A percentile compares a stretch with the other conserved stretches of the same genome.
Evolutionary conservation across 2,888 invertebrate genomes (phyloP).

Genomic region (Cataglyphis altisquamis): DNA sequence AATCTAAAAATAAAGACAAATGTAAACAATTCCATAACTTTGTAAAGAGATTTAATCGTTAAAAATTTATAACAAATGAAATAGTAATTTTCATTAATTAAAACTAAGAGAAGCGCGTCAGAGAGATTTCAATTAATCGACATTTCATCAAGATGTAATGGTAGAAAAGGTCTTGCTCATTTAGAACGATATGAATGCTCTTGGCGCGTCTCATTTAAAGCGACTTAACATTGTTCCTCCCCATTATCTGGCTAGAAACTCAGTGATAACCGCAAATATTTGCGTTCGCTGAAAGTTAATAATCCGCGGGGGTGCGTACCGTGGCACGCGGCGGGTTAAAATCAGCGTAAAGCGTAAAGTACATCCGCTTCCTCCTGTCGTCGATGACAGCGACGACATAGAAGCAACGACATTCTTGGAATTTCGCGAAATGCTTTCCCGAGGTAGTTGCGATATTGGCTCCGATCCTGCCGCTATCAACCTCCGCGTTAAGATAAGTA

Average conservation of each 20-base stretch:
- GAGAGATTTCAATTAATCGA: background rate
- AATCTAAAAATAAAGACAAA: background rate
- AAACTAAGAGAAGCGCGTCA: background rate
- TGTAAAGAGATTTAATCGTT: background rate
- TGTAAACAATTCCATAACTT: background rate
- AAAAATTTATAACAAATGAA: background rate
- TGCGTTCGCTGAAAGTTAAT: conserved; percentile 44
- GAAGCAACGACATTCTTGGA: conserved; percentile 45
- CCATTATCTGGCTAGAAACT: conserved; percentile 1
- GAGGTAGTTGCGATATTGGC: background rate
- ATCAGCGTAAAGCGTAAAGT: conserved; percentile 23
- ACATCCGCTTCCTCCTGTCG: background rate
- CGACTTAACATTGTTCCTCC: conserved; percentile 23
- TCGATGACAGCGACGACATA: conserved; percentile 9
- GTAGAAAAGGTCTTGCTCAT: background rate
- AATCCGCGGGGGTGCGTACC: conserved; percentile 17
- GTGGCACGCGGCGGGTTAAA: conserved; percentile 26
- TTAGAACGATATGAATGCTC: background rate
- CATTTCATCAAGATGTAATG: background rate
- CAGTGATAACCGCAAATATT: conserved; percentile 45
- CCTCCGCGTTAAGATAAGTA: conserved; percentile 19
- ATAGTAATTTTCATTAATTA: no score
- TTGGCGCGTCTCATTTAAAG: conserved; percentile 11
- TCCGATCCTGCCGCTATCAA: conserved; percentile 17
- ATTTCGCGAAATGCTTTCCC: conserved; percentile 30